Percentiles rank a stretch among this genome's conserved stretches.
These are phyloP conservation scores for Gandaritis pyraliata DNA, from an alignment of 2,888 invertebrate species.

Conservation along the genomic window DNA sequence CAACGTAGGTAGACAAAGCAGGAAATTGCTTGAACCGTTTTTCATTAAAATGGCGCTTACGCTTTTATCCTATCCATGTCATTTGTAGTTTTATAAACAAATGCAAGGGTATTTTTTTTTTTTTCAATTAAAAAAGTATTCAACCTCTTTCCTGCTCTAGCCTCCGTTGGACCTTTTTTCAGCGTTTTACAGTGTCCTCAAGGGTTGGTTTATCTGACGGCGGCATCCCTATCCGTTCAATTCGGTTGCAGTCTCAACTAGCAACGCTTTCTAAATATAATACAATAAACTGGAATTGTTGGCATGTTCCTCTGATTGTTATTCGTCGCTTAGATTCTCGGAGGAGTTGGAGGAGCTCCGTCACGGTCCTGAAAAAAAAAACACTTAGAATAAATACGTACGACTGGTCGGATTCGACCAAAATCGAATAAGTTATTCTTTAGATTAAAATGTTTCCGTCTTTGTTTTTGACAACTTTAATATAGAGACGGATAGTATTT, in stretches of 20 bases:
- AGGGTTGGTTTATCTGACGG: conserved; percentile 10
- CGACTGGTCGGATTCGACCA: no score
- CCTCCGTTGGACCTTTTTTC: background rate
- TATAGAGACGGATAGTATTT: no score
- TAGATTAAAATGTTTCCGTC: no score
- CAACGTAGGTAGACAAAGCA: conserved; percentile 2
- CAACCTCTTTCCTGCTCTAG: background rate
- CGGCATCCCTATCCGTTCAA: conserved; percentile 4
- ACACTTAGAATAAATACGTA: background rate
- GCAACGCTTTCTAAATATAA: conserved; percentile 45
- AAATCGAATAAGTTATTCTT: no score
- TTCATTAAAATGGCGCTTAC: background rate
- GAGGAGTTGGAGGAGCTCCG: conserved; percentile 78
- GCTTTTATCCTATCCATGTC: no score
- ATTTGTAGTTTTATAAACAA: no score
- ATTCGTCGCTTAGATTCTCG: conserved; percentile 65
- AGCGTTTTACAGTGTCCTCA: background rate
- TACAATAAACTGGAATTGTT: conserved; percentile 64
- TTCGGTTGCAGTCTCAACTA: conserved; percentile 16
- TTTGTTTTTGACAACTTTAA: no score
- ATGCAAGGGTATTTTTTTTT: no score
- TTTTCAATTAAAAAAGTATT: no score
- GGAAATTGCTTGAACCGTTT: no score
- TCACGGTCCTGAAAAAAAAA: conserved; percentile 69
- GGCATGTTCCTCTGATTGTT: conserved; percentile 45